These are phyloP conservation scores for Sipha flava DNA, from an alignment of 1,140 invertebrate species.

Conservation along the genomic window DNA sequence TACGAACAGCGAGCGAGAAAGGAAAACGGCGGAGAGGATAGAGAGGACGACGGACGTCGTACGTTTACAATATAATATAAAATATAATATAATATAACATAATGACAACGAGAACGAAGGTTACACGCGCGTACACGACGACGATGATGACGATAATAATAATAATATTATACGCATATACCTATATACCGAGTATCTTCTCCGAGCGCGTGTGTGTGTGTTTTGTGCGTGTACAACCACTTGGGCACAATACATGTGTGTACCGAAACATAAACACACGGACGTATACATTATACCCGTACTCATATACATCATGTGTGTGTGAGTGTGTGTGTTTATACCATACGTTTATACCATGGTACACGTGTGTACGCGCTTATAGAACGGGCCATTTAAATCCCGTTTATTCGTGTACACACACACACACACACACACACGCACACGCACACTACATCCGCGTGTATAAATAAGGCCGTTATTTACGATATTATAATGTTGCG, in stretches of 20 bases:
- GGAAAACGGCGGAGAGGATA: no score
- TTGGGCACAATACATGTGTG: not conserved
- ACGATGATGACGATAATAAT: not conserved
- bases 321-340: no score
- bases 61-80: no score
- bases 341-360: not conserved
- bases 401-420: conserved; percentile 13
- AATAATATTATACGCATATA: not conserved
- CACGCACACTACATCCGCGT: not conserved
- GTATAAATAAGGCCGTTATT: conserved; percentile 11
- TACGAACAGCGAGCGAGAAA: no score
- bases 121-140: not conserved
- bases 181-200: not conserved
- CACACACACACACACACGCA: not conserved
- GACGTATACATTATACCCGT: not conserved
- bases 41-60: no score
- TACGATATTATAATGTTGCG: not conserved
- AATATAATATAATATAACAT: not conserved
- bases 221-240: not conserved
- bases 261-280: not conserved
- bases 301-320: no score
- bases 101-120: conserved; percentile 17
- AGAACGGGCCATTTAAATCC: not conserved
- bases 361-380: not conserved
- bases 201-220: not conserved